These are phyloP conservation scores for Drosophila limbata DNA, from an alignment of 2,888 invertebrate genomes.

Conservation along the genomic window DNA sequence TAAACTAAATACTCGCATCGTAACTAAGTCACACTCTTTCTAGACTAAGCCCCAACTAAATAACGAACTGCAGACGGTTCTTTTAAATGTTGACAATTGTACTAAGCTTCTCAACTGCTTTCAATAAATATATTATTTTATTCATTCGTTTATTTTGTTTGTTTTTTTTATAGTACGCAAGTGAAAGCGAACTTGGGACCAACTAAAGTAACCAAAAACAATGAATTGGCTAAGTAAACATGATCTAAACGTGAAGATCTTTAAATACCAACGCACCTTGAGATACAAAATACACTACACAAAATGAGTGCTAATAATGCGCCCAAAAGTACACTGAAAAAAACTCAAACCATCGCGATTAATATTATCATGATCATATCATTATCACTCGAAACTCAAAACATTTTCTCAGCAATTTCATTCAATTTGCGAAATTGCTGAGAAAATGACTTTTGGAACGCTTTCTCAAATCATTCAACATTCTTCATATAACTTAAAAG, in stretches of 20 bases:
- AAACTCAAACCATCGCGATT: conserved; percentile 34
- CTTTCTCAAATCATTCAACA: conserved; percentile 6
- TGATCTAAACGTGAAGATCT: conserved; percentile 11
- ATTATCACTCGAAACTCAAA: neutral
- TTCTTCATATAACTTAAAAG: conserved; percentile 18
- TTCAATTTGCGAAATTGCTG: neutral
- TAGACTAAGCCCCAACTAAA: conserved; percentile 45
- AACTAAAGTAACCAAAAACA: conserved; percentile 42
- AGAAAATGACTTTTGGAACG: neutral
- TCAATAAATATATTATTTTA: conserved; percentile 39
- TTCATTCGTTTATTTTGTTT: conserved; percentile 35
- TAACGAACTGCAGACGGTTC: conserved; percentile 47
- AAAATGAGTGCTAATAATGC: conserved; percentile 68
- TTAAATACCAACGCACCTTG: conserved; percentile 36
- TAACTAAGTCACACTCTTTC: conserved; percentile 41
- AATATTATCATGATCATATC: neutral
- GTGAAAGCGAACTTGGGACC: conserved; percentile 65
- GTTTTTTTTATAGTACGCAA: conserved; percentile 72
- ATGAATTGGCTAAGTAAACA: conserved; percentile 72
- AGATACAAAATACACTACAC: conserved; percentile 35
- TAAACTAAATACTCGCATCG: conserved; percentile 22
- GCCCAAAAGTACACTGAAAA: conserved; percentile 35
- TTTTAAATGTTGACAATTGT: conserved; percentile 25
- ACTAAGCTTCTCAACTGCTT: conserved; percentile 36
- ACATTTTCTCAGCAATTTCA: conserved; percentile 11